phyloP scores from a whole-genome alignment of 1,140 invertebrate genomes.

The Heliconius hermathena region DNA sequence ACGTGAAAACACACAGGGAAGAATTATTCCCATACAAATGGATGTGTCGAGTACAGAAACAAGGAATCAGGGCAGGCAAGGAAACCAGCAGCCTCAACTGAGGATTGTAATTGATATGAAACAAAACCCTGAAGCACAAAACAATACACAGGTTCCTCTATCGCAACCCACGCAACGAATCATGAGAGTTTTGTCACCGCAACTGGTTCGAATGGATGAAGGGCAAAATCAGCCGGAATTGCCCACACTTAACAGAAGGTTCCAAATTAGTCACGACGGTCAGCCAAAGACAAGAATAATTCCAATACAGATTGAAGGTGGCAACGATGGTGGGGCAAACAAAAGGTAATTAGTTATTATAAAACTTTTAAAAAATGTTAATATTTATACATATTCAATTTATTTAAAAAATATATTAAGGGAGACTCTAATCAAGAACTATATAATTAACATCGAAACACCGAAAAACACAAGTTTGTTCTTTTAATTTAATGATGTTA shows the following conservation, averaged over 20 bases:
- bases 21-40: slow-evolving; percentile 79
- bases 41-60: slow-evolving; percentile 71
- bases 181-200: slow-evolving; percentile 77
- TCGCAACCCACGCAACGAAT: slow-evolving; percentile 77
- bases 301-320: slow-evolving; percentile 80
- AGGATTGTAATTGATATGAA: slow-evolving; percentile 79
- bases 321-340: slow-evolving; percentile 61
- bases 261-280: slow-evolving; percentile 57
- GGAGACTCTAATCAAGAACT: not conserved
- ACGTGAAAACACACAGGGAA: slow-evolving; percentile 55
- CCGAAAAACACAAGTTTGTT: not conserved
- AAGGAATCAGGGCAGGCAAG: slow-evolving; percentile 57
- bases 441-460: not conserved
- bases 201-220: slow-evolving; percentile 73
- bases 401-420: not conserved
- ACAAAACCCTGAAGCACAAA: slow-evolving; percentile 53
- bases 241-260: slow-evolving; percentile 65
- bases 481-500: not conserved
- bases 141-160: slow-evolving; percentile 51
- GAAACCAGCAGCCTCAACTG: slow-evolving; percentile 69
- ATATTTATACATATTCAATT: not conserved
- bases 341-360: slow-evolving; percentile 53
- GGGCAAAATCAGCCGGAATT: slow-evolving; percentile 59
- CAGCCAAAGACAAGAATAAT: slow-evolving; percentile 80
- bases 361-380: not conserved